Percentiles rank a stretch among this genome's conserved stretches.
phyloP scores from a whole-genome alignment of 2,113 vertebrate species.

The Austrofundulus limnaeus region DNA sequence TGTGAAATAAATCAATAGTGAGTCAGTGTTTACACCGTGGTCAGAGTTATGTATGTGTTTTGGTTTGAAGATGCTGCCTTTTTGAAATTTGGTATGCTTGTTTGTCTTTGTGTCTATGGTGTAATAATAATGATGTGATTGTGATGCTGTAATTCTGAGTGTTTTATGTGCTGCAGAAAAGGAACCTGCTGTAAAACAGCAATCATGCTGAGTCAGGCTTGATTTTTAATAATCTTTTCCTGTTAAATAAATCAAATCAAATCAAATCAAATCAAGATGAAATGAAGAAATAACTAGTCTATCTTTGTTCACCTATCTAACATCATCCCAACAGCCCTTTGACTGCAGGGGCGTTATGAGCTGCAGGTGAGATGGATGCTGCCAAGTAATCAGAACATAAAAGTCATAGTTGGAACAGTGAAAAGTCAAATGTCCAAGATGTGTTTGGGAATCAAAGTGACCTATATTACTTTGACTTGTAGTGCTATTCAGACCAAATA shows the following conservation, averaged over 20 bases:
- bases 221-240: too few species aligned
- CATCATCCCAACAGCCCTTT: conserved; percentile 18
- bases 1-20: conserved; percentile 55
- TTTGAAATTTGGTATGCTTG: too few species aligned
- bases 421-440: background rate
- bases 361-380: conserved; percentile 20
- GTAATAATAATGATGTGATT: too few species aligned
- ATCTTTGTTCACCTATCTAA: conserved; percentile 36
- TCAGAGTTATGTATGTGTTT: conserved; percentile 50
- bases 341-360: conserved; percentile 22
- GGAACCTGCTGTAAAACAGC: too few species aligned
- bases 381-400: conserved; percentile 4
- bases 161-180: too few species aligned
- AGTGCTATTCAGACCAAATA: too few species aligned
- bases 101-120: too few species aligned
- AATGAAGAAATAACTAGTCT: conserved; percentile 40
- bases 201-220: too few species aligned
- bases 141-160: too few species aligned
- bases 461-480: too few species aligned
- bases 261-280: too few species aligned
- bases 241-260: too few species aligned
- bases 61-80: conserved; percentile 17
- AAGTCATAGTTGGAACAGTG: background rate
- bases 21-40: conserved; percentile 49
- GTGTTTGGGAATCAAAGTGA: background rate